Base-by-base conservation (phyloP, 2,888 invertebrate species). In the Blera fallax region DNA sequence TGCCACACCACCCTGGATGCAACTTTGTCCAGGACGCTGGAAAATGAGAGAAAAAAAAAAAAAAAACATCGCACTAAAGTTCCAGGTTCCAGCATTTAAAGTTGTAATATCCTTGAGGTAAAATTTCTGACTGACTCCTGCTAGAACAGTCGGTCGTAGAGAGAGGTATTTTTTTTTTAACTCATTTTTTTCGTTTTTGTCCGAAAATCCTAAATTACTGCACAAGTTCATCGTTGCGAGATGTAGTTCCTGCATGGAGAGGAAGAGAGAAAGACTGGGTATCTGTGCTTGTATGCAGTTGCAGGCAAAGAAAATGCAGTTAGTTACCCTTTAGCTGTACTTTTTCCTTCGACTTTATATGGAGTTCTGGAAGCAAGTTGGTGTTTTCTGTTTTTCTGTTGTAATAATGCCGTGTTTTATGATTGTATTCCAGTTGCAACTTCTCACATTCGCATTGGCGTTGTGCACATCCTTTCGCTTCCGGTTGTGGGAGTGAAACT, bases 381-480 rank as follows among this genome's bases (percentile, higher is more conserved):
- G 24, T 29, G 24, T 40, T 54, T 32, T 50, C 27, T 65, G 54
- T 21, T 18, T 40, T 60, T 43, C 62, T 62, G 52, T 45, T 78
- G 82, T 82, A 45, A 69, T 56, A 77, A 56, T 52, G 70, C 21
- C 62, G 78, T 58, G 65, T 83, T 79, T 83, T 83, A 83, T 83
- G 83, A 83, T 79, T 83, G 83, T 78, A 83, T 83, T 83, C 79
- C 72, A 67, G 60, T 83, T 78, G 79, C 72, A 79, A 79, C 79
- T 79, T 78, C 48, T 73, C 65, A 69, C 67, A 81, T 70, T 78
- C 70, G 52, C 67, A 76, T 67, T 67, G 56, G 45, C 34, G 54
- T 11, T 32, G 74, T 45, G 54, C 24, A 65, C 45, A 76, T 76
- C 74, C 65, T 62, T 64, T 27, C 3, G 52, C 54, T 40, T 74